Evolutionary conservation across 2,113 vertebrate species (phyloP), one percentile per base, ranked within the genome.

Genomic region (Grallaria varia): DNA sequence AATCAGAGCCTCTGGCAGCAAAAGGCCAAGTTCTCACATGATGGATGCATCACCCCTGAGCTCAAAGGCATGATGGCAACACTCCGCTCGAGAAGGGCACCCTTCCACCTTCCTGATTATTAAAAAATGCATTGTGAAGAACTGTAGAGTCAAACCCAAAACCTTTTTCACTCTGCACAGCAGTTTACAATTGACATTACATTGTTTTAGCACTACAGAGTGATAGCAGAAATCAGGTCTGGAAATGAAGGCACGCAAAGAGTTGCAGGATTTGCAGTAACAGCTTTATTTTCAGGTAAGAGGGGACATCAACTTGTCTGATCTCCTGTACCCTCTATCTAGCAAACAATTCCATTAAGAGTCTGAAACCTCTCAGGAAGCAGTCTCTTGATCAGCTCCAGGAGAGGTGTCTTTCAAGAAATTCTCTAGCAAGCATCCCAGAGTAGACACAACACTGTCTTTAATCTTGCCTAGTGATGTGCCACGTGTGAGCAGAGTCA

Each of bases 401-500:
- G 5, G 37, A 81, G 69, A 52, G 3, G 3, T 28, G 15, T 15
- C 35, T 7, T 59, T 60, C 44, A 82, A 82, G 33, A 53, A 85
- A 44, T 47, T 68, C 10, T 85, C 7, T 28, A 87, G 52, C 37
- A 60, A 79, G 59, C 14, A 56, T 35, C 39, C 75, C 40, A 40
- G 37, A 40, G 21, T 2, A 73, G 44, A 39, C 49, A 66, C 0
- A 0, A 40, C 52, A 47, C 5, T 3, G 2, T n/a, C 53, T 56
- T 68, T 50, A 63, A 52, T 73, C 74, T 16, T 60, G 30, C 24
- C 58, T 47, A 44, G 24, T 25, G 31, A 71, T 0, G 1, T 27
- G 52, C 14, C 20, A 45, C 12, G 14, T 25, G 47, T 49, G 27
- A 87, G 30, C 9, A 67, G 21, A 63, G 25, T 52, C 64, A 63